Base-by-base conservation (phyloP, 1,140 invertebrate genomes). In the Brachystomella parvula region DNA sequence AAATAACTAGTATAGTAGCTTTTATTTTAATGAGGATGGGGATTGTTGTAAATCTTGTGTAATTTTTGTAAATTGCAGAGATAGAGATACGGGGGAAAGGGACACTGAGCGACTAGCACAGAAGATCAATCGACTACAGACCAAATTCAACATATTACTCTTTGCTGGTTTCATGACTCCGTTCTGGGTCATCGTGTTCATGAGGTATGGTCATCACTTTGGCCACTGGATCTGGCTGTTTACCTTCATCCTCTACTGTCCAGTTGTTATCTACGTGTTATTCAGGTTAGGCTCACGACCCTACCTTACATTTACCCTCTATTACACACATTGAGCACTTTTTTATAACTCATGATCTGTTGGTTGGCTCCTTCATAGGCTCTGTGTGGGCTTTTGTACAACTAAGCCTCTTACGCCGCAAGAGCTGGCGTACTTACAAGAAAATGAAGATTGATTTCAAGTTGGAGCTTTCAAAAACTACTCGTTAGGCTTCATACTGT, bases 391-490 rank as follows among this genome's bases (percentile, higher is more conserved):
- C 24, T 53, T 53, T 24, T 53, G 49, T 53, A 24, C 24, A 3
- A 53, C 49, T 17, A 53, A 53, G 24, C 49, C 49, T 6, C 24
- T 53, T 19, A 17, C 49, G 12, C 49, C 49, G 24, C 12, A 12
- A 53, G 49, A 53, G 24, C 21, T 53, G 49, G 49, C 49, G 6
- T 53, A 53, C 24, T 53, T 53, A 26, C 49, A 53, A 26, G 49
- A 53, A 53, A 53, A 53, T 53, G 49, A 53, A 53, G 49, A 53
- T 53, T 53, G 21, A 53, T 12, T 44, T 44, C 9, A 44, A 9
- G 9, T n/a, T 9, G 39, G n/a, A 44, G n/a, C n/a, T 44, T 44
- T 44, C 39, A 44, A 44, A 44, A 9, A 44, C 9, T n/a, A 44
- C n/a, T 44, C 39, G 39, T 44, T 44, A 12, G n/a, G 39, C n/a